Percentiles rank a stretch among this genome's conserved stretches.
Evolutionary conservation across 1,140 invertebrate species (phyloP).

Genomic region (Glossosoma conforme): DNA sequence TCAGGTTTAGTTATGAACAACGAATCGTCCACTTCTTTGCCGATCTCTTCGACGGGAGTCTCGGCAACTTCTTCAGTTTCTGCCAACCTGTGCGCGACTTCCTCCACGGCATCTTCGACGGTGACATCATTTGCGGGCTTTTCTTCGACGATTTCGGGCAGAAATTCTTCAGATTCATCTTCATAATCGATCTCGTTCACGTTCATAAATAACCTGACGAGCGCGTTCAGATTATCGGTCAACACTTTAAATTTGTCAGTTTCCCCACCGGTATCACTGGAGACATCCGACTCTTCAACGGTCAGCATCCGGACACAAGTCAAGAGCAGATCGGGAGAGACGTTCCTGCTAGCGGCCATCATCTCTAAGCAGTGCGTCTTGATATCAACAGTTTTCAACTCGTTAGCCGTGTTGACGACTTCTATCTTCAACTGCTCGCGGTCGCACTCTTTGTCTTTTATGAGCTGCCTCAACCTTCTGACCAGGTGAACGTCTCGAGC

Average conservation of each 20-base stretch:
- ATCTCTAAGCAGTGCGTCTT: slow-evolving; percentile 67
- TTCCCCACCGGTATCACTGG: slow-evolving; percentile 21
- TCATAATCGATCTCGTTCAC: slow-evolving; percentile 17
- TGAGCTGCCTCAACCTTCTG: slow-evolving; percentile 66
- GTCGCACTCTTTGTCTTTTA: slow-evolving; percentile 47
- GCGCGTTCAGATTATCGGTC: slow-evolving; percentile 32
- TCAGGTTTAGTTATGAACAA: slow-evolving; percentile 33
- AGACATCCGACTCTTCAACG: slow-evolving; percentile 34
- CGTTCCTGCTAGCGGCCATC: slow-evolving; percentile 58
- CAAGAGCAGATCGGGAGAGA: slow-evolving; percentile 52
- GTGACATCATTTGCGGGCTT: not conserved
- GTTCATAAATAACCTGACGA: slow-evolving; percentile 19
- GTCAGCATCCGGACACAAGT: slow-evolving; percentile 49
- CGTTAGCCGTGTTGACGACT: slow-evolving; percentile 51
- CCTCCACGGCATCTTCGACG: not conserved
- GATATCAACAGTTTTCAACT: slow-evolving; percentile 71
- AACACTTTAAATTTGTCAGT: slow-evolving; percentile 30
- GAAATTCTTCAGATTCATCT: not conserved
- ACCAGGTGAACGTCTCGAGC: slow-evolving; percentile 83
- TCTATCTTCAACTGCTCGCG: slow-evolving; percentile 50
- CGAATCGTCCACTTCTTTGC: not conserved
- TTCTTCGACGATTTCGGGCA: not conserved
- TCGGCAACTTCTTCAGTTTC: slow-evolving; percentile 1
- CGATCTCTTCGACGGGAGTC: too few relatives aligned
- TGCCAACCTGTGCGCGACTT: too few relatives aligned